These are phyloP conservation scores for Sitophilus oryzae DNA, from an alignment of 1,140 invertebrate species.

Conservation along the genomic window DNA sequence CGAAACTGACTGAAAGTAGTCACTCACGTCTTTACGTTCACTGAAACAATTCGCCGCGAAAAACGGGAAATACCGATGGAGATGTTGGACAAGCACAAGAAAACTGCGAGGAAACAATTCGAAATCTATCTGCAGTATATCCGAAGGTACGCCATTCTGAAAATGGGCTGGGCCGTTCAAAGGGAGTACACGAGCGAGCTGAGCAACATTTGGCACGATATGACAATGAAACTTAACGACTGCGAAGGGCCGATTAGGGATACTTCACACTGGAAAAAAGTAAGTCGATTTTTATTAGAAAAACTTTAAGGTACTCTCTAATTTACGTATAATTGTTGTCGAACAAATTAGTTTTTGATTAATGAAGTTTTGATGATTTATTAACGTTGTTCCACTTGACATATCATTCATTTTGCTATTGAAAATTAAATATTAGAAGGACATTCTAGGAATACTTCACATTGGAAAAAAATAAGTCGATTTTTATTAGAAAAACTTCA, in stretches of 20 bases:
- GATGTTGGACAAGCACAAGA: background rate
- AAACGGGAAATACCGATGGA: background rate
- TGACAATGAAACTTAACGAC: slow-evolving; percentile 13
- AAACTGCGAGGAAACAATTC: slow-evolving; percentile 3
- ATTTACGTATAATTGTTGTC: too few species aligned
- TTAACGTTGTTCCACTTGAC: too few species aligned
- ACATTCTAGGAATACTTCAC: slow-evolving; percentile 8
- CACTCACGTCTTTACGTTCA: too few species aligned
- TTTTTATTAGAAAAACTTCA: background rate
- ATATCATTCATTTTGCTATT: too few species aligned
- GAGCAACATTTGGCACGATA: slow-evolving; percentile 14
- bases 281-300: background rate
- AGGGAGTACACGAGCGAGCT: background rate
- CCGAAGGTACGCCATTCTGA: slow-evolving; percentile 8
- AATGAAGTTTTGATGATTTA: too few species aligned
- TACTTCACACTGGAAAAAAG: slow-evolving; percentile 15
- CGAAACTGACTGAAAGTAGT: background rate
- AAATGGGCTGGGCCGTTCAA: slow-evolving; percentile 12
- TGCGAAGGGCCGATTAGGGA: slow-evolving; percentile 14
- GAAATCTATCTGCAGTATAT: slow-evolving; percentile 18
- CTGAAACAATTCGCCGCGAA: background rate
- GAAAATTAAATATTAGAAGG: too few species aligned
- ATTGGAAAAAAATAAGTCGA: slow-evolving; percentile 15
- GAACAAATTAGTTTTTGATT: too few species aligned
- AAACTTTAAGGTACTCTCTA: too few species aligned